Conservation (phyloP, 2,113 vertebrate genomes). For the Lophius piscatorius region DNA sequence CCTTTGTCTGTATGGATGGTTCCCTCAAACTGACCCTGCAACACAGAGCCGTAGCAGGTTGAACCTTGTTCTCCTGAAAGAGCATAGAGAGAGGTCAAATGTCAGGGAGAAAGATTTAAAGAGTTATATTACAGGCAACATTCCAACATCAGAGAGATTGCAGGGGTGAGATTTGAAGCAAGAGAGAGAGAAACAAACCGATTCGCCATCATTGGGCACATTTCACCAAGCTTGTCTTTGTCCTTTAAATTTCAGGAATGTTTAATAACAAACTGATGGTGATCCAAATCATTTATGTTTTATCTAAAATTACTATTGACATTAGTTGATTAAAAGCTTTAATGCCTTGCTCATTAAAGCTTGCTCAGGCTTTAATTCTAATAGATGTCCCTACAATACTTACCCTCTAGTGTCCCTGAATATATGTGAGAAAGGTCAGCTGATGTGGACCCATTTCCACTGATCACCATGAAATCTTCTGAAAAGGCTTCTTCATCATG, state of each 20-base stretch:
- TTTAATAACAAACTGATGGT: not conserved
- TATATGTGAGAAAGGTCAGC: constrained; percentile 81
- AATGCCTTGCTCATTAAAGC: not conserved
- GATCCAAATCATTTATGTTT: no score
- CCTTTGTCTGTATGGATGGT: constrained; percentile 78
- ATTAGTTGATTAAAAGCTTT: not conserved
- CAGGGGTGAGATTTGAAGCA: not conserved
- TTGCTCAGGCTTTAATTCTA: not conserved
- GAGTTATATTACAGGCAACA: not conserved
- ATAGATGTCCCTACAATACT: not conserved
- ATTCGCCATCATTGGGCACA: no score
- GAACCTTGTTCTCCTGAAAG: constrained; percentile 77
- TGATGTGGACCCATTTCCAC: constrained; percentile 34
- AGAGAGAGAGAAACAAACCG: no score
- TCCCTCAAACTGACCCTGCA: constrained; percentile 84
- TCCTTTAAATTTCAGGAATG: not conserved
- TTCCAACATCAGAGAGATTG: constrained; percentile 1
- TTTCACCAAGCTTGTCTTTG: no score
- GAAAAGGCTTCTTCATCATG: constrained; percentile 70
- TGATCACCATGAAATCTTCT: constrained; percentile 64
- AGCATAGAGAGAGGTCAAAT: constrained; percentile 1
- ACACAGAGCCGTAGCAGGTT: constrained; percentile 81
- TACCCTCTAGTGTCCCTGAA: constrained; percentile 80
- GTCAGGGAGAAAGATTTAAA: not conserved
- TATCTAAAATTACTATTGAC: not conserved